phyloP scores from a whole-genome alignment of 2,113 vertebrate species.

The Boulengerochromis microlepis region DNA sequence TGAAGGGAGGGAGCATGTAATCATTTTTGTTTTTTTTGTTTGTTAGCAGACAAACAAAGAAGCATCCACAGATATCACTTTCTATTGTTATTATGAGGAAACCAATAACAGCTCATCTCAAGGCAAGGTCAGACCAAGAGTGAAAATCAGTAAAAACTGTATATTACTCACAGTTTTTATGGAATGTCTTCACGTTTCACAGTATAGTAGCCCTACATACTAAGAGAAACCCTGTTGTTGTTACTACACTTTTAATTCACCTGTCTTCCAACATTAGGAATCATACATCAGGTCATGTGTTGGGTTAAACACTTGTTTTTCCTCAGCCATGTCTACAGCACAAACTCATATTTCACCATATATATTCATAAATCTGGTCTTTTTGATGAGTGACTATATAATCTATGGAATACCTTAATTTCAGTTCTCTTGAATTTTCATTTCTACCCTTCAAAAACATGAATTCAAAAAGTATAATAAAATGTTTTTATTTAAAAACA shows the following conservation, averaged over 20 bases:
- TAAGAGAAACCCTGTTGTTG: not conserved
- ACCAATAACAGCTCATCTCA: not conserved
- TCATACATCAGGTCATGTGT: not conserved
- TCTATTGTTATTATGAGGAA: not conserved
- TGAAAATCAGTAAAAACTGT: not conserved
- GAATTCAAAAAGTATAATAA: not conserved
- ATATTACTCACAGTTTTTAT: not conserved
- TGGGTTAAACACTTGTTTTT: not conserved
- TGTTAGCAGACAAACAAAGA: not conserved
- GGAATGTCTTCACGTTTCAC: fast-evolving
- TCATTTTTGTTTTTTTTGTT: not conserved
- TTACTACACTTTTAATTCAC: not conserved
- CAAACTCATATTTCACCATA: not conserved
- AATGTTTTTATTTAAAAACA: not conserved
- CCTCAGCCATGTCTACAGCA: not conserved
- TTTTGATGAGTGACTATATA: not conserved
- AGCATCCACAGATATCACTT: not conserved
- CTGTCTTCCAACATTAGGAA: not conserved
- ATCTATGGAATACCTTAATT: not conserved
- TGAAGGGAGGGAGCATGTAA: not conserved
- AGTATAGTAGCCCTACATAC: not conserved
- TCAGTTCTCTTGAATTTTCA: not conserved
- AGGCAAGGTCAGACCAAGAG: not conserved
- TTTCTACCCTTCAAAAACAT: not conserved
- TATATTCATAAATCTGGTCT: not conserved